Conservation (phyloP, 2,113 vertebrate genomes). For the Atrichornis clamosus region DNA sequence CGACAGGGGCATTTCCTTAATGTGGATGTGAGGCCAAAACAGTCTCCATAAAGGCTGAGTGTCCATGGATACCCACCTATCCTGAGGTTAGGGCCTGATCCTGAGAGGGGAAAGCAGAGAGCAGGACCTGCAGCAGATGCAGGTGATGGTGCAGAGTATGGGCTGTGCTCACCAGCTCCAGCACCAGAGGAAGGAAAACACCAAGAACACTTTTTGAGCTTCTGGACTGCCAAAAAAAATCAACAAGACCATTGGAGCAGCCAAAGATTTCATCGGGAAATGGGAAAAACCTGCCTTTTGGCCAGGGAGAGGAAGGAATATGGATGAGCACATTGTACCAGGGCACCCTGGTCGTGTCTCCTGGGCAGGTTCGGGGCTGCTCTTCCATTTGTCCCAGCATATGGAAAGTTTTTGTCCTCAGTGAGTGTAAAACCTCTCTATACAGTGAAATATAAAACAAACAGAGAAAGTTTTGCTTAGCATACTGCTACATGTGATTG, state of each 20-base stretch:
- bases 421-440: background rate
- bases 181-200: background rate
- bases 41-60: background rate
- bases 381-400: background rate
- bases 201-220: background rate
- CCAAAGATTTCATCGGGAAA: background rate
- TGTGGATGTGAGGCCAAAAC: background rate
- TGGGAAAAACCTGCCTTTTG: background rate
- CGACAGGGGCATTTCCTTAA: background rate
- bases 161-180: fast-evolving
- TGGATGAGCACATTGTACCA: background rate
- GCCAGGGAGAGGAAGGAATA: background rate
- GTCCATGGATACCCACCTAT: background rate
- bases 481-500: background rate
- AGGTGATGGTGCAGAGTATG: background rate
- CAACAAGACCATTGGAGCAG: background rate
- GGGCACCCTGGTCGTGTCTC: background rate
- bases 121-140: background rate
- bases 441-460: background rate
- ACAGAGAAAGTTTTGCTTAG: background rate
- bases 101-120: background rate
- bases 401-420: background rate
- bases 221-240: background rate
- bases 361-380: background rate
- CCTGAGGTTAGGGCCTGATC: background rate